A percentile compares a stretch with the other conserved stretches of the same genome.
Evolutionary conservation across 2,797 vertebrate genomes (phyloP).

Genomic region (Hydrophis major): DNA sequence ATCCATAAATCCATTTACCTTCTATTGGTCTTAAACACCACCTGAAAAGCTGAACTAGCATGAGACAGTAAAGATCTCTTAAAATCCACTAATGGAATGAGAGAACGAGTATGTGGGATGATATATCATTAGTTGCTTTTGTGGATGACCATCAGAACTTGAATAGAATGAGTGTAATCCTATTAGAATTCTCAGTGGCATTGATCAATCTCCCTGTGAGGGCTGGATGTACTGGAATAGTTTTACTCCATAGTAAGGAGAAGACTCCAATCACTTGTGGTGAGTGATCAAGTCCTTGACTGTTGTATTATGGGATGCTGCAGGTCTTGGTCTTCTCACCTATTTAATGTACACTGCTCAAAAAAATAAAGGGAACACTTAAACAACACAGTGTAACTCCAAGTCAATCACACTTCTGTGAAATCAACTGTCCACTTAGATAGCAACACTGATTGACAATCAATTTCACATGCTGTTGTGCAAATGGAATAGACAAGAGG

Average conservation of each 20-base stretch:
- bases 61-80: no score
- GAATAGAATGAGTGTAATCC: background rate
- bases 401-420: no score
- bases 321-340: background rate
- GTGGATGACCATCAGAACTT: background rate
- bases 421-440: no score
- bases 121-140: background rate
- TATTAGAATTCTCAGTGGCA: background rate
- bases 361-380: no score
- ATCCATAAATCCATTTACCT: background rate
- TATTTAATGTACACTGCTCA: background rate
- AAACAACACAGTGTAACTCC: no score
- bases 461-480: no score
- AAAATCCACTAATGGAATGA: background rate
- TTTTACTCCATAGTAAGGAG: background rate
- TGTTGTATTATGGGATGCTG: background rate
- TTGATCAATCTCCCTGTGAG: background rate
- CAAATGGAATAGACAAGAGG: no score
- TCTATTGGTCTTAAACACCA: background rate
- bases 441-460: no score
- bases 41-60: no score
- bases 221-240: background rate
- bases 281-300: background rate
- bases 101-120: background rate
- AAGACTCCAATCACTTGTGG: background rate